These are phyloP conservation scores for Gracilinanus agilis DNA, from an alignment of 2,113 vertebrate species.

Conservation along the genomic window DNA sequence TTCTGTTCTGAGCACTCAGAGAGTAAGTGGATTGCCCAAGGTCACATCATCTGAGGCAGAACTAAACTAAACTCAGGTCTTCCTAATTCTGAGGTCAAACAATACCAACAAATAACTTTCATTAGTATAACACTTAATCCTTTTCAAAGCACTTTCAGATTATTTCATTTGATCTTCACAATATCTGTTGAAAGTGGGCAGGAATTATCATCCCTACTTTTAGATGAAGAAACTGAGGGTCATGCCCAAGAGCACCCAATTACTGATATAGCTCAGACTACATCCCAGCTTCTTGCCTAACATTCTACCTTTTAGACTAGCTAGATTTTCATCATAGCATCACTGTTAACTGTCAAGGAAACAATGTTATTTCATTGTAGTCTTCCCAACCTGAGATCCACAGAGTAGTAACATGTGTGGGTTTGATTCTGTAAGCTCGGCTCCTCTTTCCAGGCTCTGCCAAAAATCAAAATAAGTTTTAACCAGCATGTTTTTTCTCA, in stretches of 20 bases:
- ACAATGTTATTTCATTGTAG: background rate
- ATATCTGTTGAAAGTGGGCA: background rate
- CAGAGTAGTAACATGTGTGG: background rate
- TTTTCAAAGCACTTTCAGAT: conserved; percentile 29
- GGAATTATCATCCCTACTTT: background rate
- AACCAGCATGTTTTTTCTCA: background rate
- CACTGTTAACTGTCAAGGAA: conserved; percentile 1
- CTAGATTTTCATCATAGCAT: background rate
- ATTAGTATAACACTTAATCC: background rate
- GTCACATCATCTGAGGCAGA: background rate
- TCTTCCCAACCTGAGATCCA: background rate
- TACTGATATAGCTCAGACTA: background rate
- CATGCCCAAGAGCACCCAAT: background rate
- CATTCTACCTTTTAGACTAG: background rate
- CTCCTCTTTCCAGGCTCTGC: background rate
- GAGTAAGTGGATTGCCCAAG: background rate
- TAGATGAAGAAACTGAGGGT: conserved; percentile 17
- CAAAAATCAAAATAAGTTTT: background rate
- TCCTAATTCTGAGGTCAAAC: background rate
- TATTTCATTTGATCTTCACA: background rate
- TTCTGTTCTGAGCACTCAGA: background rate
- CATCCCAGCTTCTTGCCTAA: background rate
- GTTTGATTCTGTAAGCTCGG: background rate
- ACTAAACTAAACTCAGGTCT: background rate
- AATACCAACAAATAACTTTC: conserved; percentile 13